Evolutionary conservation across 2,888 invertebrate species (phyloP).

Genomic region (Spialia ferax): DNA sequence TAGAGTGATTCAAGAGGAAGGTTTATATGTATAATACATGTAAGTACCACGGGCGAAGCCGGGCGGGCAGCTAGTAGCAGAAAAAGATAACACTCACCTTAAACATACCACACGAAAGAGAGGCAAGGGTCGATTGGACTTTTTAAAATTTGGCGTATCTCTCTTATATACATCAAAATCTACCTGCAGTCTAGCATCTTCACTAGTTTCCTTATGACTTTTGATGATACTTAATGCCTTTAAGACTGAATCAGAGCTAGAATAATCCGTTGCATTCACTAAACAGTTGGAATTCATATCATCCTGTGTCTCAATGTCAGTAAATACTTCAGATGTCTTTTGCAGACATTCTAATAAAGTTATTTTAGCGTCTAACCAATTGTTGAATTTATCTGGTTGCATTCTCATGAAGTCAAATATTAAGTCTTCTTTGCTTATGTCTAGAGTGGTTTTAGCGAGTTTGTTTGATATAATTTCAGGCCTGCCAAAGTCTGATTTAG

Average conservation of each 20-base stretch:
- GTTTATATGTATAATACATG: no score
- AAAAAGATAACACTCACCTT: slow-evolving; percentile 65
- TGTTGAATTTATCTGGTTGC: slow-evolving; percentile 54
- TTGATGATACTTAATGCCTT: slow-evolving; percentile 70
- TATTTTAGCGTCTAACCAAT: slow-evolving; percentile 72
- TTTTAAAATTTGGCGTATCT: slow-evolving; percentile 73
- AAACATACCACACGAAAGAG: slow-evolving; percentile 75
- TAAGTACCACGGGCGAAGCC: no score
- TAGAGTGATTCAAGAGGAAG: no score
- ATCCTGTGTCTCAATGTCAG: slow-evolving; percentile 45
- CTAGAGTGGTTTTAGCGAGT: slow-evolving; percentile 49
- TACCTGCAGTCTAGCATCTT: slow-evolving; percentile 57
- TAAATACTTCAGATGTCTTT: slow-evolving; percentile 57
- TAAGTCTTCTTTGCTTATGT: slow-evolving; percentile 59
- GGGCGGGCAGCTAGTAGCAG: no score
- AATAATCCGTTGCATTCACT: slow-evolving; percentile 63
- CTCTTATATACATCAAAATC: slow-evolving; percentile 79
- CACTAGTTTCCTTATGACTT: slow-evolving; percentile 50
- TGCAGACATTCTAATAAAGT: slow-evolving; percentile 63
- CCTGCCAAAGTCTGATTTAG: slow-evolving; percentile 68
- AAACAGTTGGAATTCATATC: slow-evolving; percentile 48
- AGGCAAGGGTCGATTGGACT: slow-evolving; percentile 69
- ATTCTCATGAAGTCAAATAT: slow-evolving; percentile 64
- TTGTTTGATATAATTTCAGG: slow-evolving; percentile 59
- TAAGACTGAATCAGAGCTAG: slow-evolving; percentile 61